phyloP scores from a whole-genome alignment of 2,888 invertebrate species.

The Ctena decussata region DNA sequence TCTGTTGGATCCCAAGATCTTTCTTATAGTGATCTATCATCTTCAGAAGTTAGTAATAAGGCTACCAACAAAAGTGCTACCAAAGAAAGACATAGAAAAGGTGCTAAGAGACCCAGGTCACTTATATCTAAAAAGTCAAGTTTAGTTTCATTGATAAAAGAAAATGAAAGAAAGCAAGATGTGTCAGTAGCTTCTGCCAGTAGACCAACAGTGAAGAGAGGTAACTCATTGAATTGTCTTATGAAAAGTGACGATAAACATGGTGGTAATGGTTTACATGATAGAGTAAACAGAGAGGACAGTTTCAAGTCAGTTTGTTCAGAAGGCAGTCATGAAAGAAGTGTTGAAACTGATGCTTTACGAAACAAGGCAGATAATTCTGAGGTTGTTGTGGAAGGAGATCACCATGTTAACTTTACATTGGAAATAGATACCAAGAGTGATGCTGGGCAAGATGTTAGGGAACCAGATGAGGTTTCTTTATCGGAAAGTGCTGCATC shows the following conservation, averaged over 20 bases:
- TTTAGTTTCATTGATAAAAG: conserved; percentile 21
- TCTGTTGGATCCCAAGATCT: not conserved
- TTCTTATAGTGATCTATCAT: not conserved
- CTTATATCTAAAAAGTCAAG: conserved; percentile 60
- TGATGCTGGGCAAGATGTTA: conserved; percentile 52
- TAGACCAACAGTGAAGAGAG: not conserved
- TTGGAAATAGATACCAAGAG: conserved; percentile 40
- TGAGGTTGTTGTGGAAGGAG: conserved; percentile 2
- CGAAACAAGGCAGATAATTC: not conserved
- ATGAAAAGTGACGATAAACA: not conserved
- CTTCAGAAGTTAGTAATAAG: not conserved
- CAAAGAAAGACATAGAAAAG: conserved; percentile 34
- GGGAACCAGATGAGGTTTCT: conserved; percentile 45
- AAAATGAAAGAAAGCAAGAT: not conserved
- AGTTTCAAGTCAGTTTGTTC: not conserved
- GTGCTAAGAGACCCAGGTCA: conserved; percentile 54
- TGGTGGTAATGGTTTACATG: not conserved
- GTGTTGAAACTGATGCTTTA: not conserved
- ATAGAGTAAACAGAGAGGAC: not conserved
- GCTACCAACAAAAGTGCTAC: not conserved
- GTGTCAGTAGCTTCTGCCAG: not conserved
- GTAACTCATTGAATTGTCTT: not conserved
- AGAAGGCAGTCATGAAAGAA: not conserved
- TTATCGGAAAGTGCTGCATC: conserved; percentile 43
- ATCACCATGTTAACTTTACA: conserved; percentile 22